Evolutionary conservation across 2,113 vertebrate species (phyloP).

Genomic region (Tympanuchus pallidicinctus): DNA sequence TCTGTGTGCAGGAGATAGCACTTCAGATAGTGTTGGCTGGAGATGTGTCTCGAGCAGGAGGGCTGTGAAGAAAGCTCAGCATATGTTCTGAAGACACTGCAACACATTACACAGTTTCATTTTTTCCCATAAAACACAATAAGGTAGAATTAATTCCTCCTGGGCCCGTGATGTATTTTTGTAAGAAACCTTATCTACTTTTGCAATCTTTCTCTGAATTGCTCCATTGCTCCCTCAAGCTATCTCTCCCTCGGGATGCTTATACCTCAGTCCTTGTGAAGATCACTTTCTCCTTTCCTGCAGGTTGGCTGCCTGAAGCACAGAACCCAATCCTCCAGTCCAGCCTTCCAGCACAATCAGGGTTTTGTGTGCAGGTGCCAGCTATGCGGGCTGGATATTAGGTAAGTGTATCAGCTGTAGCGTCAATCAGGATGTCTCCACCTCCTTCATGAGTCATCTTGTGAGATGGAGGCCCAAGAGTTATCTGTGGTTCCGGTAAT

Average conservation of each 20-base stretch:
- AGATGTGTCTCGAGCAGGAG: not conserved
- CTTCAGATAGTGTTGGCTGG: not conserved
- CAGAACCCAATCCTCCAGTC: rapidly evolving
- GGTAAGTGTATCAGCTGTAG: not conserved
- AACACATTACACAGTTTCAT: not conserved
- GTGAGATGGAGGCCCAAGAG: not conserved
- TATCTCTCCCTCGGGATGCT: rapidly evolving
- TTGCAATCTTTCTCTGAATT: rapidly evolving
- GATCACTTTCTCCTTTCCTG: not conserved
- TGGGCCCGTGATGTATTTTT: not conserved
- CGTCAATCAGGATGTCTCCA: not conserved
- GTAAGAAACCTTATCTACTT: not conserved
- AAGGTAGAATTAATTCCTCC: not conserved
- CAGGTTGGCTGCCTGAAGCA: not conserved
- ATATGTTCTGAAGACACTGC: not conserved
- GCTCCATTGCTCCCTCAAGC: not conserved
- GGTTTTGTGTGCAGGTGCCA: not conserved
- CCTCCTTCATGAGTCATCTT: not conserved
- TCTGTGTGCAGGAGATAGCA: not conserved
- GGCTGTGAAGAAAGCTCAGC: not conserved
- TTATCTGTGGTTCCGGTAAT: not conserved
- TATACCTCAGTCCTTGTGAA: not conserved
- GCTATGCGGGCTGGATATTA: not conserved
- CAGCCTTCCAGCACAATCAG: rapidly evolving
- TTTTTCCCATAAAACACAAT: not conserved